These are phyloP conservation scores for Leptobrachium leishanense DNA, from an alignment of 2,113 vertebrate species.

Conservation along the genomic window DNA sequence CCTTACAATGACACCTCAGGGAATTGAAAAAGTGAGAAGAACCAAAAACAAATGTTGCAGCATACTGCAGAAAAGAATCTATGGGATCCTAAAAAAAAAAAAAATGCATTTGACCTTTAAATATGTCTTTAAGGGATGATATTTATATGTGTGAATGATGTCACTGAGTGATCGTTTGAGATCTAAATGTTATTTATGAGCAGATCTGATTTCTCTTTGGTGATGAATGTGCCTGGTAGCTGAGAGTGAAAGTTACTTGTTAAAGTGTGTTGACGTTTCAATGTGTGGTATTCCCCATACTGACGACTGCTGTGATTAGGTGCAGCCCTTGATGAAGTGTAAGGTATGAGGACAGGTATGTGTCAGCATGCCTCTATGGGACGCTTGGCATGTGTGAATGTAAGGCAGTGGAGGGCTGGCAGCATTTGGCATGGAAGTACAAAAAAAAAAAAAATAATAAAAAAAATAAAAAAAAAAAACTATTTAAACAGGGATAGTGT, in stretches of 20 bases:
- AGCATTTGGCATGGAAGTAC: too few species aligned
- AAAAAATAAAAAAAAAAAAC: too few species aligned
- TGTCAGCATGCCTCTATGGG: conserved; percentile 1
- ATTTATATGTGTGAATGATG: not conserved
- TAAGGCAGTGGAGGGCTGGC: too few species aligned
- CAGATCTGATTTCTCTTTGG: not conserved
- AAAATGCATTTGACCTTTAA: conserved; percentile 21
- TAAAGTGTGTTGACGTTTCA: not conserved
- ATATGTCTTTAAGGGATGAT: conserved; percentile 3
- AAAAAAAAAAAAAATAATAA: too few species aligned
- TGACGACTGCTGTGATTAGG: conserved; percentile 9
- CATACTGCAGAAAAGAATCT: not conserved
- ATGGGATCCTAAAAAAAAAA: not conserved
- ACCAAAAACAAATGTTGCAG: too few species aligned
- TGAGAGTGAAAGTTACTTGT: conserved; percentile 7
- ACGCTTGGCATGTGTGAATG: not conserved
- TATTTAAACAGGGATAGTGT: too few species aligned
- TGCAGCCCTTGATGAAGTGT: not conserved
- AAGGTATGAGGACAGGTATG: conserved; percentile 24
- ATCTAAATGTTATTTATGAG: not conserved
- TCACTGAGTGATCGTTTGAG: not conserved
- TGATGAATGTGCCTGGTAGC: conserved; percentile 10
- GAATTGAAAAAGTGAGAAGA: too few species aligned
- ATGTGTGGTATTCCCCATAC: not conserved
- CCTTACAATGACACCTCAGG: too few species aligned